Conservation (phyloP, 1,140 invertebrate genomes). For the Macrostomum lignano region DNA sequence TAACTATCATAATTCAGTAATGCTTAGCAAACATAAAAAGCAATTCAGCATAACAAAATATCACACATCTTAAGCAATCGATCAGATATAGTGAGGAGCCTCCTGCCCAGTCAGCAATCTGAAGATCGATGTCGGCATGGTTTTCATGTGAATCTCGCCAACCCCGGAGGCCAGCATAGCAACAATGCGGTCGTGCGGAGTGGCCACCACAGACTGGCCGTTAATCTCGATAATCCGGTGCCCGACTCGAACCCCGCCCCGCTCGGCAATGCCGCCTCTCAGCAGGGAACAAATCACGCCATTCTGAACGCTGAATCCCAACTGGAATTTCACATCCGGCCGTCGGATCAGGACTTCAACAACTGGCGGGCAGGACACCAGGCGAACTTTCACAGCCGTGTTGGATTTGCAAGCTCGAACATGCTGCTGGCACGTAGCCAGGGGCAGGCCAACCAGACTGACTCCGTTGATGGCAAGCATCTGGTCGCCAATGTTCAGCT, state of each 20-base stretch:
- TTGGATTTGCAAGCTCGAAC: slow-evolving; percentile 69
- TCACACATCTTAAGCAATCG: no score
- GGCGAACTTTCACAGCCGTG: slow-evolving; percentile 84
- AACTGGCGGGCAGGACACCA: slow-evolving; percentile 95
- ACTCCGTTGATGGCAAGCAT: slow-evolving; percentile 97
- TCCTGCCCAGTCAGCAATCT: slow-evolving; percentile 88
- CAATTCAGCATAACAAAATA: no score
- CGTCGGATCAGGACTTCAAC: slow-evolving; percentile 96
- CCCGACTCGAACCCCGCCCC: slow-evolving; percentile 84
- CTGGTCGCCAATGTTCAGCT: slow-evolving; percentile 95
- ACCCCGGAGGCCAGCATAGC: slow-evolving; percentile 88
- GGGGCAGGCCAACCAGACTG: slow-evolving; percentile 72
- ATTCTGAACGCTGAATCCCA: slow-evolving; percentile 98
- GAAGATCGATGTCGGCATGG: slow-evolving; percentile 99
- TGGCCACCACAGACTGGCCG: slow-evolving; percentile 76
- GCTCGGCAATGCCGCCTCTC: slow-evolving; percentile 82
- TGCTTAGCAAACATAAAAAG: no score
- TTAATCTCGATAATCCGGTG: slow-evolving; percentile 99
- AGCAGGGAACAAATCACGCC: slow-evolving; percentile 69
- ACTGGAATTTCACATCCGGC: slow-evolving; percentile 93
- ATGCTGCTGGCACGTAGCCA: slow-evolving; percentile 88
- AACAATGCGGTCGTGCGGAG: slow-evolving; percentile 94
- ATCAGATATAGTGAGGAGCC: slow-evolving; percentile 72
- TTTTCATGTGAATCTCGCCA: slow-evolving; percentile 99
- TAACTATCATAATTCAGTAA: no score